phyloP scores from a whole-genome alignment of 2,113 vertebrate genomes.

The Oophaga pumilio region DNA sequence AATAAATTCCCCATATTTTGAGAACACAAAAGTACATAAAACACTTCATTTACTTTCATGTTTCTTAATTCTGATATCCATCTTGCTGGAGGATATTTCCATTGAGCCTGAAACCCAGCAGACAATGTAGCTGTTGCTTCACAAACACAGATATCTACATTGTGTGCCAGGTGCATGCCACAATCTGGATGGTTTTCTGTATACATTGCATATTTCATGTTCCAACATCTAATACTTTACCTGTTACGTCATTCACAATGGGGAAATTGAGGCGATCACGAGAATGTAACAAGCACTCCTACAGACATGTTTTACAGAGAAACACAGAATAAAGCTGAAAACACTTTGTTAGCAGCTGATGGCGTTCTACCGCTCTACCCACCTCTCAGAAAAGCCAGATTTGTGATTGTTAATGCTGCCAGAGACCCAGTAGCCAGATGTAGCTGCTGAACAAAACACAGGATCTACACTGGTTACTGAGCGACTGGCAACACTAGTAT shows the following conservation, averaged over 20 bases:
- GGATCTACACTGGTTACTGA: constrained; percentile 99
- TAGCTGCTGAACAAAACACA: constrained; percentile 97
- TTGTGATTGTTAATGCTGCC: constrained; percentile 70
- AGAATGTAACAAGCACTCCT: neutral
- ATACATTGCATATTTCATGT: neutral
- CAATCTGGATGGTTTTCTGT: constrained; percentile 68
- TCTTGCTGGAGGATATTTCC: constrained; percentile 63
- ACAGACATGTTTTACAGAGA: neutral
- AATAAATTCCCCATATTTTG: neutral
- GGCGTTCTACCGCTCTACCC: neutral
- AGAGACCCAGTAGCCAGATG: constrained; percentile 99
- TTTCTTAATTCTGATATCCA: neutral
- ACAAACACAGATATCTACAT: constrained; percentile 99
- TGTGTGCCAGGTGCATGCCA: constrained; percentile 99
- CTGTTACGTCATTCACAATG: neutral
- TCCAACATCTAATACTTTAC: neutral
- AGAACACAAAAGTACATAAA: neutral
- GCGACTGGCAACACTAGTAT: constrained; percentile 74
- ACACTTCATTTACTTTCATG: neutral
- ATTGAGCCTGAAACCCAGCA: constrained; percentile 99
- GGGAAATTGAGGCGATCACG: neutral
- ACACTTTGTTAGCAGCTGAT: neutral
- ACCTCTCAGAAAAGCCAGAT: neutral
- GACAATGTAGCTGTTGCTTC: constrained; percentile 99
- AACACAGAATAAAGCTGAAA: neutral